A percentile compares a stretch with the other conserved stretches of the same genome.
Evolutionary conservation across 2,888 invertebrate genomes (phyloP).

Genomic region (Tinea pellionella): DNA sequence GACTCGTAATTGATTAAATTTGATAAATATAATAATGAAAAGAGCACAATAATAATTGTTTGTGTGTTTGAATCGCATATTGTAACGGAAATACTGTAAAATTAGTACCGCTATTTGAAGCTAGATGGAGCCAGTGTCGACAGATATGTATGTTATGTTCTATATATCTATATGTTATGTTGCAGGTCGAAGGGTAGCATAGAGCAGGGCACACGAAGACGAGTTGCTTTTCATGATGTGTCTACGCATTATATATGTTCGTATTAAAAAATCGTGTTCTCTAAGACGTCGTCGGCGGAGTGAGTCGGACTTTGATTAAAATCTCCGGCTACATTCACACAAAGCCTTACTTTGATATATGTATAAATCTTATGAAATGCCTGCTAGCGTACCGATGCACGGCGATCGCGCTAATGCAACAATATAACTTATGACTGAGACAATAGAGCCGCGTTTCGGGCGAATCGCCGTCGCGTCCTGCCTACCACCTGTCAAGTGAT

Average conservation of each 20-base stretch:
- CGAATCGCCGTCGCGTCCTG: conserved; percentile 23
- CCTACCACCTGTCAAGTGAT: conserved; percentile 70
- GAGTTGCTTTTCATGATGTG: not conserved
- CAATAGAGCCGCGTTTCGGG: not conserved
- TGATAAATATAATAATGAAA: too few relatives aligned
- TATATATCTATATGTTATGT: too few relatives aligned
- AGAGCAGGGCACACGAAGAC: not conserved
- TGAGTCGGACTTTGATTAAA: conserved; percentile 61
- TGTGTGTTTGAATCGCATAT: too few relatives aligned
- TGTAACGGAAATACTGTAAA: not conserved
- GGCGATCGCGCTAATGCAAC: conserved; percentile 19
- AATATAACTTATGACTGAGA: not conserved
- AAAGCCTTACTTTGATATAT: conserved; percentile 64
- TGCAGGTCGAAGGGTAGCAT: too few relatives aligned
- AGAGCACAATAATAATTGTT: too few relatives aligned
- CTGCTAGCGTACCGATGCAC: conserved; percentile 40
- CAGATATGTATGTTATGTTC: too few relatives aligned
- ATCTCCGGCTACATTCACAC: conserved; percentile 63
- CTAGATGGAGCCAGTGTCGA: not conserved
- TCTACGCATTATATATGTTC: not conserved
- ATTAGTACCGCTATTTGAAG: not conserved
- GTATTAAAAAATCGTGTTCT: conserved; percentile 18
- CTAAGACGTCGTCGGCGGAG: conserved; percentile 30
- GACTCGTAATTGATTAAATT: too few relatives aligned
- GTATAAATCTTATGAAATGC: conserved; percentile 62